A percentile compares a stretch with the other conserved stretches of the same genome.
phyloP scores from a whole-genome alignment of 2,113 vertebrate species.

The Protobothrops flavoviridis region DNA sequence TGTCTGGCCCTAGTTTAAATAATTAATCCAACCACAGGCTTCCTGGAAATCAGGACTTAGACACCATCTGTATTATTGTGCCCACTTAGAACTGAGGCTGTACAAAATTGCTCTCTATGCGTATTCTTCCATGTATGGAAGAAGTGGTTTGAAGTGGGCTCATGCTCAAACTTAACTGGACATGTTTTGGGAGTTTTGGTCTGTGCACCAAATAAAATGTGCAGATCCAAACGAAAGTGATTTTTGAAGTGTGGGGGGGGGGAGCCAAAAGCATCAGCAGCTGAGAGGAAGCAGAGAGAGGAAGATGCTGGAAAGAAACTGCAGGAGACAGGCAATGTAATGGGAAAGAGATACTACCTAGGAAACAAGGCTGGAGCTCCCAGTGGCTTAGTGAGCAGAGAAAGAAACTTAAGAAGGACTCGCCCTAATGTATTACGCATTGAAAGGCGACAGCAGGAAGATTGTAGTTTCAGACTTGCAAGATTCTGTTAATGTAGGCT shows the following conservation, averaged over 20 bases:
- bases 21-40: background rate
- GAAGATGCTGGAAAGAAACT: background rate
- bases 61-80: background rate
- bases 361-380: background rate
- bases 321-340: background rate
- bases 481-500: background rate
- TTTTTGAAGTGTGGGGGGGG: background rate
- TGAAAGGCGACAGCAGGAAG: background rate
- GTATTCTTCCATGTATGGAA: background rate
- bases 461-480: background rate
- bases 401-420: background rate
- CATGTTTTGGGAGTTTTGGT: background rate
- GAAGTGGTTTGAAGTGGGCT: background rate
- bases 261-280: background rate
- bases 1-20: background rate
- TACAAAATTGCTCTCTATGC: background rate
- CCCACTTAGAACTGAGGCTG: background rate
- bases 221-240: background rate
- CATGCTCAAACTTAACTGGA: background rate
- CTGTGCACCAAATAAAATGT: background rate
- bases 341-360: background rate
- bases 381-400: background rate
- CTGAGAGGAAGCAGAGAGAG: background rate
- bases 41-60: background rate
- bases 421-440: background rate